A percentile compares a stretch with the other conserved stretches of the same genome.
Evolutionary conservation across 2,888 invertebrate species (phyloP).

Genomic region (Crepidodera aurea): DNA sequence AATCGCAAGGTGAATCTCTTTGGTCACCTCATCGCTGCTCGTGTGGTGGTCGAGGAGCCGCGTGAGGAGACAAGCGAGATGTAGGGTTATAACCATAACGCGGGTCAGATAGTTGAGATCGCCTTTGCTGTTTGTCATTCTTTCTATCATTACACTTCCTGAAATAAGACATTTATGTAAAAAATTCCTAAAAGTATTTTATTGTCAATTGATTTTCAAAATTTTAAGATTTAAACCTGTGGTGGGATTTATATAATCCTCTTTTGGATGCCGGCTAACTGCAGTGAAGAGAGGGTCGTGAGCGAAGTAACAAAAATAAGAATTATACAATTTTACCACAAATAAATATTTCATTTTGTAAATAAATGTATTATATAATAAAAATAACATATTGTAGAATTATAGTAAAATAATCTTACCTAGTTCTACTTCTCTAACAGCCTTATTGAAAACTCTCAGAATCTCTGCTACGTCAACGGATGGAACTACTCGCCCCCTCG

Average conservation of each 20-base stretch:
- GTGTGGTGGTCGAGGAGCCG: slow-evolving; percentile 65
- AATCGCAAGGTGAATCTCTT: slow-evolving; percentile 75
- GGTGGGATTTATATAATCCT: no score
- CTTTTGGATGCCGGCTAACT: no score
- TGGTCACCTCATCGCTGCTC: slow-evolving; percentile 56
- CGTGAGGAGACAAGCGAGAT: slow-evolving; percentile 81
- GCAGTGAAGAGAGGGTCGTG: no score
- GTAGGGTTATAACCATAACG: slow-evolving; percentile 85
- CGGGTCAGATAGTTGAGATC: slow-evolving; percentile 83
- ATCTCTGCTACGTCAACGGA: slow-evolving; percentile 85
- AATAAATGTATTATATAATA: no score
- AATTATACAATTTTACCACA: no score
- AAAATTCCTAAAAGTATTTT: no score
- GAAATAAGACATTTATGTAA: background rate
- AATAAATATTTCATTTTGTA: background rate
- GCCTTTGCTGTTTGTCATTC: slow-evolving; percentile 70
- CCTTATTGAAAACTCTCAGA: slow-evolving; percentile 82
- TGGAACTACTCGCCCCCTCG: slow-evolving; percentile 66
- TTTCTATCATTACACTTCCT: slow-evolving; percentile 66
- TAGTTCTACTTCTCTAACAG: slow-evolving; percentile 77
- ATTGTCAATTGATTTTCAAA: no score
- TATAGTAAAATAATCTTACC: no score
- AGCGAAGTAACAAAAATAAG: no score
- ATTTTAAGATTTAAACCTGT: no score
- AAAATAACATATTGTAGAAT: no score